Evolutionary conservation across 2,888 invertebrate species (phyloP).

Genomic region (Sphaerophoria rueppellii): DNA sequence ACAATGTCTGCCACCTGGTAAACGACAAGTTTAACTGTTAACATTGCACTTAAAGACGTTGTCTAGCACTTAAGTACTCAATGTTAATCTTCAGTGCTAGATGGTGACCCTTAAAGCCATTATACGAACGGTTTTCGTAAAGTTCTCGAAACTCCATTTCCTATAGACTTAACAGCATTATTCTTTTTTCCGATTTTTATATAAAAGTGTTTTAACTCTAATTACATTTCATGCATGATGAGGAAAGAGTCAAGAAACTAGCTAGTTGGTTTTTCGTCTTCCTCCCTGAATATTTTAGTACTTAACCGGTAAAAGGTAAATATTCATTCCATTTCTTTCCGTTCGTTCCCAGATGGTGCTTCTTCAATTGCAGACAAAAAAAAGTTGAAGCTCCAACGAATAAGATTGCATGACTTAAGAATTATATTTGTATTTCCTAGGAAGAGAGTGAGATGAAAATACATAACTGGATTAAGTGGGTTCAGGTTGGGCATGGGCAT

Average conservation of each 20-base stretch:
- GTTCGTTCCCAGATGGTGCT: conserved; percentile 28
- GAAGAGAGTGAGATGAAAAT: conserved; percentile 68
- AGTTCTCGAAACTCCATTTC: conserved; percentile 19
- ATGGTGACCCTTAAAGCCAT: conserved; percentile 26
- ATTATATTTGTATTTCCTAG: conserved; percentile 62
- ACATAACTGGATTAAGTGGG: conserved; percentile 67
- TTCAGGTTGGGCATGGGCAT: conserved; percentile 57
- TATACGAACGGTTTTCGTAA: conserved; percentile 12
- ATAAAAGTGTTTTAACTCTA: conserved; percentile 39
- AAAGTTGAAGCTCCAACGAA: neutral
- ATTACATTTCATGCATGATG: conserved; percentile 65
- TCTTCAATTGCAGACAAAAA: conserved; percentile 11
- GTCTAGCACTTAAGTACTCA: conserved; percentile 3
- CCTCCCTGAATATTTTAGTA: conserved; percentile 25
- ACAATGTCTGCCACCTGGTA: neutral
- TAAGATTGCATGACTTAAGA: conserved; percentile 61
- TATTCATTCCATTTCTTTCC: neutral
- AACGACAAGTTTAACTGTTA: conserved; percentile 23
- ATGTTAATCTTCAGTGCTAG: conserved; percentile 9
- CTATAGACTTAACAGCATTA: neutral
- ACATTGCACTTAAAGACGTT: conserved; percentile 12
- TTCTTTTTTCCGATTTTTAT: conserved; percentile 11
- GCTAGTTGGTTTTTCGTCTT: conserved; percentile 1
- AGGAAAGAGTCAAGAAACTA: conserved; percentile 23
- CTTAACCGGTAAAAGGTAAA: conserved; percentile 22